Evolutionary conservation across 1,140 invertebrate genomes (phyloP), one percentile per base, ranked within the genome.

Genomic region (Drosophila nannoptera): DNA sequence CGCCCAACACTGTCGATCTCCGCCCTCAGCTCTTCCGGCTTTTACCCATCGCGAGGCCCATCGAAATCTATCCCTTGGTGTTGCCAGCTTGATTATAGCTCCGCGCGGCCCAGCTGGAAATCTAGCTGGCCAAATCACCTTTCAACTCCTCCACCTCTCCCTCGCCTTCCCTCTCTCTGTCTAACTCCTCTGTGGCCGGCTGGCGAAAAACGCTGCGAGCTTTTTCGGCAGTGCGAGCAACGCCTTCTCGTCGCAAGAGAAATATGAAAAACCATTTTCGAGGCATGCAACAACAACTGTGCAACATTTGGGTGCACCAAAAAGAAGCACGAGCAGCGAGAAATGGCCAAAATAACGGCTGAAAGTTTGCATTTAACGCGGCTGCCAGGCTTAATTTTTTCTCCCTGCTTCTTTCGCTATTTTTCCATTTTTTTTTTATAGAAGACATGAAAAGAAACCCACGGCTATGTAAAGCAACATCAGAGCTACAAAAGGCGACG

Each of bases 311-410:
- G 70, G 65, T 22, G 22, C 70, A 59, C 7, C 38, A 52, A 14
- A 58, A 64, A 69, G 55, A 63, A 60, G 22, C 22, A 22, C 22
- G 22, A 43, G 9, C 11, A n/a, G 31, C 46, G 7, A 11, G 14
- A 56, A 58, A 58, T 4, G 14, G 45, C 36, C 14, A 58, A 42
- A 56, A 56, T 55, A 67, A 55, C 73, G 69, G 80, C 71, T 84
- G 76, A 73, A 80, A 84, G 80, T 84, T 84, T 80, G 77, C 80
- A 80, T 84, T 86, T 84, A 86, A 77, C 77, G 81, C 81, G 81
- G 81, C 82, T 86, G 81, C 81, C 77, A 86, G 81, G 81, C 81
- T 86, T 86, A 87, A 86, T 86, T 86, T 86, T 86, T 87, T 81
- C 12, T 54, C 4, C 45, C 29, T 14, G 14, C 70, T 84, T 80